phyloP scores from a whole-genome alignment of 2,797 vertebrate genomes.

The Hemitrygon akajei region DNA sequence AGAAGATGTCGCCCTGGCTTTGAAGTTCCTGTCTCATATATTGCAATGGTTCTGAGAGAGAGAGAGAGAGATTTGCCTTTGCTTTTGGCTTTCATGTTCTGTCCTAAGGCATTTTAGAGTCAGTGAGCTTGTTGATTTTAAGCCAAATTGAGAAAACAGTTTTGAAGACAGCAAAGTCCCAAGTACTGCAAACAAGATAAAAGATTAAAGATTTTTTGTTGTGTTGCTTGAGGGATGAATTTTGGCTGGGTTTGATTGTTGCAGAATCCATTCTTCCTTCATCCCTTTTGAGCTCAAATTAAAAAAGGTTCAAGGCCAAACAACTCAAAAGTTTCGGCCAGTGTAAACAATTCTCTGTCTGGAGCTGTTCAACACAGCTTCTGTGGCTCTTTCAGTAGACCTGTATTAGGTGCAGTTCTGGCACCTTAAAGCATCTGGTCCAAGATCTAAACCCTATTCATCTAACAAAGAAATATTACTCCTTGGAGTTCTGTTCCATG shows the following conservation, averaged over 20 bases:
- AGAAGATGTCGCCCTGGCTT: too few relatives aligned
- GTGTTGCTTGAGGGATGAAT: not conserved
- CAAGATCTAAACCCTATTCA: not conserved
- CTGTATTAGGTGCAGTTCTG: not conserved
- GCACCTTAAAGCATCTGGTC: not conserved
- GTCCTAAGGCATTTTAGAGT: not conserved
- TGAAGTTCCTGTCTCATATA: not conserved
- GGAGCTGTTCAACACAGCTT: not conserved
- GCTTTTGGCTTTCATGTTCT: not conserved
- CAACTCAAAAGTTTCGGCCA: not conserved
- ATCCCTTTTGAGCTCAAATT: not conserved
- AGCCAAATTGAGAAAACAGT: not conserved
- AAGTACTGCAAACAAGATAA: not conserved
- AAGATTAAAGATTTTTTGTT: not conserved
- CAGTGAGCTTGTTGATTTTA: not conserved
- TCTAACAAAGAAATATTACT: not conserved
- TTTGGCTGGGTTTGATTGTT: not conserved
- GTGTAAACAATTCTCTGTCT: not conserved
- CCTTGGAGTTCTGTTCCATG: not conserved
- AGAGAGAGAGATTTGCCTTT: not conserved
- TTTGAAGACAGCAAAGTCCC: not conserved
- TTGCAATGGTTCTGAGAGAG: not conserved
- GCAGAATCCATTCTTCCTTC: not conserved
- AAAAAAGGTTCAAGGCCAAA: not conserved
- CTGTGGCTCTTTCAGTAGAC: not conserved